phyloP scores from a whole-genome alignment of 2,888 invertebrate genomes.

The Clusia tigrina region DNA sequence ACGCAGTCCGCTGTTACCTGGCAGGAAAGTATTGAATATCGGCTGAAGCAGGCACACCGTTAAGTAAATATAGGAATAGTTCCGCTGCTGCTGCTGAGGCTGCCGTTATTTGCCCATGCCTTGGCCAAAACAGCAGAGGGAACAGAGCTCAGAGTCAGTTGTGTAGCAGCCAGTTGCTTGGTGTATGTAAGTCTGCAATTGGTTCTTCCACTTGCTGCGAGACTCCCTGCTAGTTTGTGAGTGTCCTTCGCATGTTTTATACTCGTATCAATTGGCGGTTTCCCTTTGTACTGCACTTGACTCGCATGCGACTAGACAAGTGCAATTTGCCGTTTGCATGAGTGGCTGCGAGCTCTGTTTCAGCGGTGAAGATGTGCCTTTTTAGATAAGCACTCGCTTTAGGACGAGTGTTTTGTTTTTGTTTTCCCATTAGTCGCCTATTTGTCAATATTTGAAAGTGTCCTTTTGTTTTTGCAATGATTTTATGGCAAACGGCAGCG shows the following conservation, averaged over 20 bases:
- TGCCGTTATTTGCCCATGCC: neutral
- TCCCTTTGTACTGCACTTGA: conserved; percentile 1
- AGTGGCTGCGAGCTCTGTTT: neutral
- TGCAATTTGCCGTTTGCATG: neutral
- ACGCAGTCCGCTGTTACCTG: neutral
- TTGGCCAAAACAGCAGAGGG: too few relatives aligned
- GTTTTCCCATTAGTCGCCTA: neutral
- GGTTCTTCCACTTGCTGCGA: neutral
- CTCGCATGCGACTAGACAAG: conserved; percentile 7
- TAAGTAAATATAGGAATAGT: neutral
- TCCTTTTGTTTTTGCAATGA: neutral
- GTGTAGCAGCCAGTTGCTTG: too few relatives aligned
- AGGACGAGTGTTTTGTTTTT: neutral
- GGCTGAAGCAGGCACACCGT: neutral
- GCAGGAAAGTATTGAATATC: neutral
- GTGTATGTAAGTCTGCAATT: neutral
- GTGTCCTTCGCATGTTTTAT: neutral
- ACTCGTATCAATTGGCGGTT: conserved; percentile 9
- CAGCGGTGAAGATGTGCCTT: neutral
- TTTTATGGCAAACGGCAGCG: too few relatives aligned
- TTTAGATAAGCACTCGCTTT: conserved; percentile 5
- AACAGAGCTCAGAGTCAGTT: neutral
- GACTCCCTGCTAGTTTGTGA: conserved; percentile 1
- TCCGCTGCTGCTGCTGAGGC: neutral
- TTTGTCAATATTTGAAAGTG: neutral